A percentile compares a stretch with the other conserved stretches of the same genome.
Evolutionary conservation across 2,113 vertebrate species (phyloP).

Genomic region (Butastur rufipennis): DNA sequence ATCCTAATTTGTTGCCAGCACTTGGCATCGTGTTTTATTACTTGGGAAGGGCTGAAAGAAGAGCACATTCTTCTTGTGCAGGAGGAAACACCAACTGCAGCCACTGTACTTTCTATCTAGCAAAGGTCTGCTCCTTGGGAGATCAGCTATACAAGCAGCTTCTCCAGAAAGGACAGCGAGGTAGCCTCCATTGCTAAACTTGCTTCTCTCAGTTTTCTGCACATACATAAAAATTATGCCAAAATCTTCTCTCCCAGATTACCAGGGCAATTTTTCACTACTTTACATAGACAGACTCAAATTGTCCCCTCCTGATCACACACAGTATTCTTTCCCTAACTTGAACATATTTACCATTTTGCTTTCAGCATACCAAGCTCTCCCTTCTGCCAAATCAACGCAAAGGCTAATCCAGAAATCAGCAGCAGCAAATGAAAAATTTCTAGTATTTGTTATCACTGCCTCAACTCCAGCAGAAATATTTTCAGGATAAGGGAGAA

Average conservation of each 20-base stretch:
- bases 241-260: not conserved
- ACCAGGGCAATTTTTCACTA: not conserved
- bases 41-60: not conserved
- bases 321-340: not conserved
- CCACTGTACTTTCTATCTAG: not conserved
- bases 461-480: not conserved
- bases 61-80: not conserved
- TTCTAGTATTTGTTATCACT: not conserved
- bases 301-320: too few relatives aligned
- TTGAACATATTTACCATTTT: not conserved
- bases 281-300: too few relatives aligned
- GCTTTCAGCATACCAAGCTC: not conserved
- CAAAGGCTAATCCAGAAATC: not conserved
- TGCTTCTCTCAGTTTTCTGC: not conserved
- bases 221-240: not conserved
- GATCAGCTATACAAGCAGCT: not conserved
- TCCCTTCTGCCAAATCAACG: not conserved
- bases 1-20: not conserved
- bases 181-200: not conserved
- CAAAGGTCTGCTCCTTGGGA: not conserved
- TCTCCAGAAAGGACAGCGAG: not conserved
- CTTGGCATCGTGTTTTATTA: not conserved
- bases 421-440: not conserved
- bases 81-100: not conserved
- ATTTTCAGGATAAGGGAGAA: not conserved